These are phyloP conservation scores for Ladona fulva DNA, from an alignment of 1,140 invertebrate species.

Conservation along the genomic window DNA sequence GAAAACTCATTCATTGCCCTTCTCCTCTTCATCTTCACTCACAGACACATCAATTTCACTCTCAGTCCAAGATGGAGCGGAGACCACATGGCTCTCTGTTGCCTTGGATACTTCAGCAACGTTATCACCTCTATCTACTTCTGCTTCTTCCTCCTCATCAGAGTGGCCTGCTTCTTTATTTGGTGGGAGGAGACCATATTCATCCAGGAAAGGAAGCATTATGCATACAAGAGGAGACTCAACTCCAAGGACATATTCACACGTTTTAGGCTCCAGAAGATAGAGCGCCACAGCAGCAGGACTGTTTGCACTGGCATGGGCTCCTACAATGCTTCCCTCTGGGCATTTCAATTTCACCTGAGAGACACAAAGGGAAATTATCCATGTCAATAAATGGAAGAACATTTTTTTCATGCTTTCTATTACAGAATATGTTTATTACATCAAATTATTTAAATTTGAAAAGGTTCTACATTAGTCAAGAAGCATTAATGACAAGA, in stretches of 20 bases:
- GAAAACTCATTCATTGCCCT: background rate
- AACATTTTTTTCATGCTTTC: too few relatives aligned
- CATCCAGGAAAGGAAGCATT: slow-evolving; percentile 64
- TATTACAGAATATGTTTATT: too few relatives aligned
- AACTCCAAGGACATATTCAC: slow-evolving; percentile 84
- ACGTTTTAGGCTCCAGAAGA: slow-evolving; percentile 79
- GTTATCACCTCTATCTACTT: background rate
- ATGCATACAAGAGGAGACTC: slow-evolving; percentile 84
- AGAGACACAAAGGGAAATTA: slow-evolving; percentile 23
- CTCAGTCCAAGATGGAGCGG: background rate
- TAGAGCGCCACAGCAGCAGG: slow-evolving; percentile 76
- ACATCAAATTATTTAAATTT: too few relatives aligned
- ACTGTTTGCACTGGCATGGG: slow-evolving; percentile 29
- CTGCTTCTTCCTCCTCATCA: background rate
- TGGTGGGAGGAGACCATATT: slow-evolving; percentile 48
- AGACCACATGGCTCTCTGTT: background rate
- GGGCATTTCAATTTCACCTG: slow-evolving; percentile 71
- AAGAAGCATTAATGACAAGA: too few relatives aligned
- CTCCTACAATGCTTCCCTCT: slow-evolving; percentile 43
- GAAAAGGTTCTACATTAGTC: too few relatives aligned
- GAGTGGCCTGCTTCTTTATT: background rate
- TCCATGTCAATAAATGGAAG: too few relatives aligned
- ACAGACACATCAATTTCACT: background rate
- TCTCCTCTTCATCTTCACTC: background rate
- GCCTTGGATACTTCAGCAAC: background rate